Evolutionary conservation across 2,113 vertebrate species (phyloP), one percentile per base, ranked within the genome.

Genomic region (Rutilus rutilus): DNA sequence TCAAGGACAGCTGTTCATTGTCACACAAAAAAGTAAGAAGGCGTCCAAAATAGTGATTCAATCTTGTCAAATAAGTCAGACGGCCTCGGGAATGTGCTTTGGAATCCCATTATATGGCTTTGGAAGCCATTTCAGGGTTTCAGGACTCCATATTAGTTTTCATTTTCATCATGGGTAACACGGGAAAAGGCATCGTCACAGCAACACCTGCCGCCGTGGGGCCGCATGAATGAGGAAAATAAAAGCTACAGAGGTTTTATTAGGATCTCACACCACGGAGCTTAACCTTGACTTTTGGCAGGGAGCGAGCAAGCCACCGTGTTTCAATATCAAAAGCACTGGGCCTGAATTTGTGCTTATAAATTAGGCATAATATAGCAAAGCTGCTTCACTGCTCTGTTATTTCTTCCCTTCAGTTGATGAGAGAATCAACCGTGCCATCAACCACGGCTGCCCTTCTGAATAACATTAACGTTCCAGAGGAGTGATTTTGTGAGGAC

Each of bases 41-140:
- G 21, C 71, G 7, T 11, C 33, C 12, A 57, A 67, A 86, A 86
- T 89, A 91, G 86, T 85, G 89, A 91, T 91, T 90, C 80, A 39
- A 89, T 89, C 87, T 88, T 78, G 67, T 36, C 21, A 86, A 84
- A 89, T 90, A 90, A 84, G 74, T 62, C 83, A 74, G 78, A 86
- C 86, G 84, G 86, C 91, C 90, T 86, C 39, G 79, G 21, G 90
- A 91, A 91, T 12, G 21, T 8, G 78, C 87, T 89, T 83, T 85
- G 82, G 83, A 92, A 92, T 92, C 87, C 90, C 69, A 91, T 92
- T 88, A 91, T 50, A 82, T 17, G 52, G 75, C 39, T 78, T 33
- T 57, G 11, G 89, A 90, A 91, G 90, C 90, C 90, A 91, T 92
- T 92, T 91, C 89, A 91, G 88, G 81, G 80, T 89, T 87, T 89